phyloP scores from a whole-genome alignment of 2,888 invertebrate genomes.

The Therioaphis trifolii region DNA sequence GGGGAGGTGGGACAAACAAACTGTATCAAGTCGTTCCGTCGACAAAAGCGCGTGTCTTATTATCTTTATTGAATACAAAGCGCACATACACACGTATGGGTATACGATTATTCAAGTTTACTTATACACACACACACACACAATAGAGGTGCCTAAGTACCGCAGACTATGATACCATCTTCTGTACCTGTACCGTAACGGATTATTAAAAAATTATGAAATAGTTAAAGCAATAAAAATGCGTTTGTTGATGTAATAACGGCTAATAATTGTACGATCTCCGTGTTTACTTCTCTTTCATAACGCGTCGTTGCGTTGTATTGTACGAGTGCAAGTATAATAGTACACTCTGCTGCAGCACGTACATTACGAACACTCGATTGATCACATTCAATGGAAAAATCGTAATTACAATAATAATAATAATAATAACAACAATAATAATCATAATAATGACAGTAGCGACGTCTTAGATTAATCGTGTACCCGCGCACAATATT shows the following conservation, averaged over 20 bases:
- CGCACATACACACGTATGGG: background rate
- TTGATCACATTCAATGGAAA: too few relatives aligned
- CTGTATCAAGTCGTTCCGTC: background rate
- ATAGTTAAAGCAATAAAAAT: constrained; percentile 6
- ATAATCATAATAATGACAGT: too few relatives aligned
- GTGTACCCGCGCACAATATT: too few relatives aligned
- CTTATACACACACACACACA: too few relatives aligned
- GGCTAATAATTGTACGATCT: background rate
- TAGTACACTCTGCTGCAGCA: too few relatives aligned
- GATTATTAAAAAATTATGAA: constrained; percentile 34
- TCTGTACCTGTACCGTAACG: constrained; percentile 12
- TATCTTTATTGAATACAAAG: background rate
- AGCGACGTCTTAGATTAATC: too few relatives aligned
- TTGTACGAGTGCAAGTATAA: too few relatives aligned
- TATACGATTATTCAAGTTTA: background rate
- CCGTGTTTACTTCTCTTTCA: background rate
- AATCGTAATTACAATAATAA: too few relatives aligned
- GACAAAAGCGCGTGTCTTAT: background rate
- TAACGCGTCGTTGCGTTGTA: background rate
- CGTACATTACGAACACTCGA: too few relatives aligned
- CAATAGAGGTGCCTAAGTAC: too few relatives aligned
- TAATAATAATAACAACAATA: too few relatives aligned
- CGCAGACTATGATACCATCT: too few relatives aligned
- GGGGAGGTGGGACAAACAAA: background rate
- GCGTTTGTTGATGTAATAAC: constrained; percentile 1